Percentiles rank a stretch among this genome's conserved stretches.
phyloP scores from a whole-genome alignment of 2,797 vertebrate species.

The Sebastes dallii region DNA sequence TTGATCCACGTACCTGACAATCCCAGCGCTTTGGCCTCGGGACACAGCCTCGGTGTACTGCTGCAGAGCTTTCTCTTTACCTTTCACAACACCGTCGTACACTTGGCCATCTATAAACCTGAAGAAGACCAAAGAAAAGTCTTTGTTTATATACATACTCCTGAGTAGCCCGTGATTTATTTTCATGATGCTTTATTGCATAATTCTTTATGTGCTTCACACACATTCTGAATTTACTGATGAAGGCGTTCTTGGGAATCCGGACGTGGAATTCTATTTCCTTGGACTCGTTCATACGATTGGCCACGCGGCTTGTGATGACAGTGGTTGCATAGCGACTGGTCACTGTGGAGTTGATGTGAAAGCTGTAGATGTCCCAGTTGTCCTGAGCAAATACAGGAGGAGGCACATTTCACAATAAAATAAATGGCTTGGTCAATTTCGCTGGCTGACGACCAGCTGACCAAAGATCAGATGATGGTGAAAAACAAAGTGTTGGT shows the following conservation, averaged over 20 bases:
- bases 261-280: constrained; percentile 89
- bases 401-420: constrained; percentile 16
- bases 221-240: constrained; percentile 94
- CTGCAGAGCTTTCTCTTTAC: no score
- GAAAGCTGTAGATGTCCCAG: constrained; percentile 90
- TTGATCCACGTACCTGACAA: no score
- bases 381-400: constrained; percentile 59
- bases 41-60: no score
- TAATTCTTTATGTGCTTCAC: constrained; percentile 40
- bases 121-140: no score
- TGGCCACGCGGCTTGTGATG: constrained; percentile 89
- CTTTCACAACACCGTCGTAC: no score
- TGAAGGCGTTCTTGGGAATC: constrained; percentile 92
- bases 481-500: constrained; percentile 58
- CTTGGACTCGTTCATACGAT: constrained; percentile 75
- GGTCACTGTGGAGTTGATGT: constrained; percentile 87
- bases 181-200: neutral
- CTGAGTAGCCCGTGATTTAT: no score
- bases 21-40: no score
- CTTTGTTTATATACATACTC: neutral
- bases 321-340: constrained; percentile 89
- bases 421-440: neutral
- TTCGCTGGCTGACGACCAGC: neutral
- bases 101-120: no score
- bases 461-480: constrained; percentile 40